Evolutionary conservation across 1,140 invertebrate genomes (phyloP).

Genomic region (Drosophila lacertosa): DNA sequence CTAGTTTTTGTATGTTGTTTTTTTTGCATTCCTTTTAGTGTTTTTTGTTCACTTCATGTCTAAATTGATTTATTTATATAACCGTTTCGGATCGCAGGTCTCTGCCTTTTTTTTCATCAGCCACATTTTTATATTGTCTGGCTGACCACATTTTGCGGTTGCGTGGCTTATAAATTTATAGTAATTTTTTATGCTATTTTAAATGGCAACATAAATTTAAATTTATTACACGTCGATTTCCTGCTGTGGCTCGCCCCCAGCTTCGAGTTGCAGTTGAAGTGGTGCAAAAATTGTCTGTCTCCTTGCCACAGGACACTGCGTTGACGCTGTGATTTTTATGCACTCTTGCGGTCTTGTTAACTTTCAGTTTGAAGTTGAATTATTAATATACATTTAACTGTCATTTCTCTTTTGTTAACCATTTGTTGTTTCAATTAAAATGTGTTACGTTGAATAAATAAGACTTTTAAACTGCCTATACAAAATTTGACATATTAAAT

Average conservation of each 20-base stretch:
- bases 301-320: constrained; percentile 3
- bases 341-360: constrained; percentile 29
- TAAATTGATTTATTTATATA: constrained; percentile 76
- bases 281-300: constrained; percentile 8
- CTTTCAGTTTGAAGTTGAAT: neutral
- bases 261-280: constrained; percentile 8
- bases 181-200: constrained; percentile 69
- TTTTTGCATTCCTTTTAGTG: constrained; percentile 36
- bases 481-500: neutral
- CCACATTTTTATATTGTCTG: constrained; percentile 68
- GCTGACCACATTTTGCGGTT: constrained; percentile 71
- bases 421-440: neutral
- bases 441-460: no score
- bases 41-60: constrained; percentile 48
- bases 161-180: constrained; percentile 68
- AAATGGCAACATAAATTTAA: constrained; percentile 74
- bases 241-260: constrained; percentile 37
- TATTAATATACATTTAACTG: constrained; percentile 3
- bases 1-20: constrained; percentile 22
- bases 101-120: constrained; percentile 20
- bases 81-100: constrained; percentile 27
- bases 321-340: constrained; percentile 18
- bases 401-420: neutral
- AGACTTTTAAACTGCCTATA: no score
- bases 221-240: constrained; percentile 75